Base-by-base conservation (phyloP, 2,113 vertebrate species). In the Chinchilla lanigera region DNA sequence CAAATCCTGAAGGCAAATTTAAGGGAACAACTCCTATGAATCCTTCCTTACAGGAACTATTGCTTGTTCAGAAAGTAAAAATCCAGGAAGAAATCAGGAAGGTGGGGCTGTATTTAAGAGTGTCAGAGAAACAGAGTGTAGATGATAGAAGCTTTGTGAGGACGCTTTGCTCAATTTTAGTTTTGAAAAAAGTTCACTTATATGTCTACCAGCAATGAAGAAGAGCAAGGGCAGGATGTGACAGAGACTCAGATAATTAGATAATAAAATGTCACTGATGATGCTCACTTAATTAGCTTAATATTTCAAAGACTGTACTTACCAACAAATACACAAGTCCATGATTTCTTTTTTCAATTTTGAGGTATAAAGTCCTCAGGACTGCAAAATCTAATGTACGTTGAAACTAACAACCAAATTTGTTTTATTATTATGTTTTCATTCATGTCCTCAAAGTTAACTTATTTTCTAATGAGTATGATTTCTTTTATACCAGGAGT, bases 171-270 rank as follows among this genome's bases (percentile, higher is more conserved):
- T 44, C 71, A 11, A 77, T 58, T 80, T 77, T 14, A 44, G 6
- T 54, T 89, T 69, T 81, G 20, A 90, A 81, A 94, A 90, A 87
- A 56, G 28, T 50, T 56, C 77, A 69, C 3, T 1, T 88, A 17
- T 54, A 3, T 33, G 61, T 28, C 61, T 80, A 38, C 13, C 10
- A 89, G 14, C 19, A 61, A 26, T 30, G 12, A 67, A 10, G 14
- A 86, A 1, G 7, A 33, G 0, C 28, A 84, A 9, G 2, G 41
- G 4, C 26, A 1, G 10, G 38, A 20, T 1, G 20, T 22, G 24
- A 54, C 10, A 56, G 44, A 69, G 33, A 2, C 3, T 80, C 60
- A 81, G 77, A 14, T 60, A 54, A 6, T 44, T 86, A 75, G 90
- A 54, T 60, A 75, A 61, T 50, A 86, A 82, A 38, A n/a, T 81